These are phyloP conservation scores for Cottoperca gobio DNA, from an alignment of 2,797 vertebrate species.

Conservation along the genomic window DNA sequence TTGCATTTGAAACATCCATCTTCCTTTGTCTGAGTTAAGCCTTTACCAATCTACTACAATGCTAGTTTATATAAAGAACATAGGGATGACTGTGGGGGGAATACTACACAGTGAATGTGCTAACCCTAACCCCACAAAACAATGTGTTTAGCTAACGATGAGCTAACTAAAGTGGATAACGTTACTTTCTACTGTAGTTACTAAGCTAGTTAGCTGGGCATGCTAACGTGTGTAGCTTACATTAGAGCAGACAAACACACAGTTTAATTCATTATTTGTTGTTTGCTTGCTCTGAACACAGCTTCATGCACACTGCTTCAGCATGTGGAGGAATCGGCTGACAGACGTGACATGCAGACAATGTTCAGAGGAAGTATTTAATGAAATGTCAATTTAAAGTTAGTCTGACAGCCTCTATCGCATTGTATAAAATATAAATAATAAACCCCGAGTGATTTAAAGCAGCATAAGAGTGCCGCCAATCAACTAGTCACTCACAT, in stretches of 20 bases:
- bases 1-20: too few species aligned
- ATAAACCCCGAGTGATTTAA: constrained; percentile 7
- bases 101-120: not conserved
- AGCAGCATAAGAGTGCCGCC: not conserved
- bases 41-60: too few species aligned
- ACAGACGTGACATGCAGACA: not conserved
- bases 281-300: too few species aligned
- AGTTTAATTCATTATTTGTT: too few species aligned
- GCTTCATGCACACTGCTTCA: not conserved
- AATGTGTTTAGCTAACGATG: too few species aligned
- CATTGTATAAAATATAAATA: not conserved
- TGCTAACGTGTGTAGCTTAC: not conserved
- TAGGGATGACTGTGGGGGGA: too few species aligned
- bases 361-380: not conserved
- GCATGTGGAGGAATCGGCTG: not conserved
- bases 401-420: not conserved
- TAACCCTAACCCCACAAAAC: too few species aligned
- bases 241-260: not conserved
- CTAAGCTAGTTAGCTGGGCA: not conserved
- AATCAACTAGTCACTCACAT: constrained; percentile 36
- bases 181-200: too few species aligned
- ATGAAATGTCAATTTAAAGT: not conserved
- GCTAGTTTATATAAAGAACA: too few species aligned
- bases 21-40: too few species aligned
- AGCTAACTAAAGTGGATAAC: too few species aligned